phyloP scores from a whole-genome alignment of 2,888 invertebrate genomes.

The Amphipyra berbera region DNA sequence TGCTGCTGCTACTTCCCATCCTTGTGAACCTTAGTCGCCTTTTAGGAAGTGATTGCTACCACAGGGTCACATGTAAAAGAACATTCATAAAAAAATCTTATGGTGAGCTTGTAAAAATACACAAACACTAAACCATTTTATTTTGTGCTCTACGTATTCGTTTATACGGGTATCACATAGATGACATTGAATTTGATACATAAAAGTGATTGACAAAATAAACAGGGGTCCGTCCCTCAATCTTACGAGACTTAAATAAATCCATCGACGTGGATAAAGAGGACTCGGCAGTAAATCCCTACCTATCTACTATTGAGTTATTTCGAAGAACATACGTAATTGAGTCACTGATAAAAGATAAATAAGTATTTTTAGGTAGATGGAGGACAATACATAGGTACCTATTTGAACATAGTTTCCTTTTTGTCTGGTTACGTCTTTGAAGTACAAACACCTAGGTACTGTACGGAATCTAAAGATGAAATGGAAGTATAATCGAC shows the following conservation, averaged over 20 bases:
- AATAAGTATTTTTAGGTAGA: conserved; percentile 12
- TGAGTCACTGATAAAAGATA: neutral
- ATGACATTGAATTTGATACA: conserved; percentile 10
- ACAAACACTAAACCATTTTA: conserved; percentile 9
- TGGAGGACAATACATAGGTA: neutral
- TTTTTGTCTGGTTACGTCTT: neutral
- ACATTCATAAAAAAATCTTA: too few relatives aligned
- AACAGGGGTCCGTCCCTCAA: conserved; percentile 22
- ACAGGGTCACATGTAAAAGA: too few relatives aligned
- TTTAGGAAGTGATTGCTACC: too few relatives aligned
- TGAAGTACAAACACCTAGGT: too few relatives aligned
- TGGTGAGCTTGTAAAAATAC: neutral
- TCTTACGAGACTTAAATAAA: conserved; percentile 32
- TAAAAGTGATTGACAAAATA: conserved; percentile 39
- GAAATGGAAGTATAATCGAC: too few relatives aligned
- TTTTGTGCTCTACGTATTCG: conserved; percentile 1
- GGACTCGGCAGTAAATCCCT: conserved; percentile 14
- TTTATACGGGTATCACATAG: conserved; percentile 4
- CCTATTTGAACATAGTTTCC: neutral
- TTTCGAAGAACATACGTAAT: conserved; percentile 12
- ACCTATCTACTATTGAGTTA: conserved; percentile 16
- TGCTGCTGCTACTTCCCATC: too few relatives aligned
- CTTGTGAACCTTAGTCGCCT: too few relatives aligned
- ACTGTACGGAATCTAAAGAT: too few relatives aligned
- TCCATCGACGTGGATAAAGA: conserved; percentile 4